Percentiles rank a stretch among this genome's conserved stretches.
Conservation (phyloP, 2,888 invertebrate genomes). For the Syrista parreyssii region DNA sequence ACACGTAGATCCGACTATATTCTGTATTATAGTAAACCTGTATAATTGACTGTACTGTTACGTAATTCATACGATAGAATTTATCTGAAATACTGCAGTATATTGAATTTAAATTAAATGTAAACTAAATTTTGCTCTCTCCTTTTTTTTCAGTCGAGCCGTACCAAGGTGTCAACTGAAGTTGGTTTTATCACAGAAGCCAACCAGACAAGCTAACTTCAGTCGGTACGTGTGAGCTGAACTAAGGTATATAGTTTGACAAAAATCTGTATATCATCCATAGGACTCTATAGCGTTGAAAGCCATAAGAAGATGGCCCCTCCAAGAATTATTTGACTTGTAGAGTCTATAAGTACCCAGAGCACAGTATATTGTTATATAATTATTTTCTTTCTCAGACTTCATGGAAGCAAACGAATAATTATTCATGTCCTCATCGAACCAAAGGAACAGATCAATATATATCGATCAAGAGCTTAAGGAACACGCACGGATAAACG, state of each 20-base stretch:
- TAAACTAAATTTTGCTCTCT: too few relatives aligned
- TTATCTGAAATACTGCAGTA: neutral
- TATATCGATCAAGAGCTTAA: neutral
- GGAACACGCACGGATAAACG: neutral
- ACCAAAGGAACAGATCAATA: neutral
- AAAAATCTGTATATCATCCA: neutral
- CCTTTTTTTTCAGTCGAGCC: too few relatives aligned
- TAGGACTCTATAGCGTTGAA: neutral
- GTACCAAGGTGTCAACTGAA: neutral
- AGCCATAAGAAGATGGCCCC: neutral
- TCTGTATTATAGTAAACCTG: neutral
- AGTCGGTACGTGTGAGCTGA: neutral
- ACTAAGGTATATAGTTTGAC: neutral
- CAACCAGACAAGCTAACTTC: neutral
- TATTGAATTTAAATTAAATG: too few relatives aligned
- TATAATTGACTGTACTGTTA: too few relatives aligned
- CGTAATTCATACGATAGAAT: too few relatives aligned
- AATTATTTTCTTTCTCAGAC: neutral
- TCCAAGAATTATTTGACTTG: neutral
- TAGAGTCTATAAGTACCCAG: neutral
- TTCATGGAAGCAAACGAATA: neutral
- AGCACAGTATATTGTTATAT: neutral
- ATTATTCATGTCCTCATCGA: neutral
- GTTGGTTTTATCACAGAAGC: neutral
- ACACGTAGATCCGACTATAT: neutral